Evolutionary conservation across 2,888 invertebrate species (phyloP).

Genomic region (Trissonchulus latispiculum): DNA sequence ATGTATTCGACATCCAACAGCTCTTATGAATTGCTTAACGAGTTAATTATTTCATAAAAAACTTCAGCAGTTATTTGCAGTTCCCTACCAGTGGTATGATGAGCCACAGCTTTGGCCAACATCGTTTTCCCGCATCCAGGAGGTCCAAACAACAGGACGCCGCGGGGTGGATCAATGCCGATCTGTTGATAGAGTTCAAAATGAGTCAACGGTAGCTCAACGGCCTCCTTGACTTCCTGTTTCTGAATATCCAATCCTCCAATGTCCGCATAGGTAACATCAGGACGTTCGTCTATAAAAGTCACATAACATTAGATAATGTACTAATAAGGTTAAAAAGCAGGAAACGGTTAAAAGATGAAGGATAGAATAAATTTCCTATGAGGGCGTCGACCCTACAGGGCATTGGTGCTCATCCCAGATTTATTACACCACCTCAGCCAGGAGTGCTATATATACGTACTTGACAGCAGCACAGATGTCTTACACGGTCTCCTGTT

Average conservation of each 20-base stretch:
- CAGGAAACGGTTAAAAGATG: no score
- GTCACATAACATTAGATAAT: no score
- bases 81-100: slow-evolving; percentile 79
- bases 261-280: slow-evolving; percentile 91
- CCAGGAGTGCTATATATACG: no score
- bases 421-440: no score
- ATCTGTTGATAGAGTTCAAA: slow-evolving; percentile 93
- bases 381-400: no score
- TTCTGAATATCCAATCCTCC: slow-evolving; percentile 99
- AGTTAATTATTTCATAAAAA: neutral
- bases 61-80: neutral
- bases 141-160: slow-evolving; percentile 98
- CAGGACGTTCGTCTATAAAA: slow-evolving; percentile 80
- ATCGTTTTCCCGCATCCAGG: slow-evolving; percentile 98
- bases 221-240: slow-evolving; percentile 96
- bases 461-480: no score
- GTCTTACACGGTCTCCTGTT: no score
- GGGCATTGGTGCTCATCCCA: no score
- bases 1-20: no score
- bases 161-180: slow-evolving; percentile 95
- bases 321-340: no score
- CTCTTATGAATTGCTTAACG: neutral
- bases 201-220: slow-evolving; percentile 92
- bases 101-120: slow-evolving; percentile 96
- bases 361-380: no score